Conservation (phyloP, 2,797 vertebrate species). For the Pseudomugil tenellus region DNA sequence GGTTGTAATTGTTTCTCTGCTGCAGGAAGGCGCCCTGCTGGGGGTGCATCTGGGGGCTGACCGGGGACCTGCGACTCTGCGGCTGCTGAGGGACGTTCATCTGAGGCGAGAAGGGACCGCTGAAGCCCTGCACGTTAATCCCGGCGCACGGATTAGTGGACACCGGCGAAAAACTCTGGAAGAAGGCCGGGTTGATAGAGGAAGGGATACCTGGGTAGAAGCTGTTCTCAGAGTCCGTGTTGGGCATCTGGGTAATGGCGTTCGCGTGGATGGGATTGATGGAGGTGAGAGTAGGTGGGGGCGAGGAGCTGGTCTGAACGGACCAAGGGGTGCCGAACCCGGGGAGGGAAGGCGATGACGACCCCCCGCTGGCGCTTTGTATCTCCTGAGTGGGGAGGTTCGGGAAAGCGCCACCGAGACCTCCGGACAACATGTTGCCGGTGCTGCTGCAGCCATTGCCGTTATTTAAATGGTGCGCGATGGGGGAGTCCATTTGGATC, state of each 20-base stretch:
- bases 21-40: slow-evolving; percentile 93
- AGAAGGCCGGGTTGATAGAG: slow-evolving; percentile 95
- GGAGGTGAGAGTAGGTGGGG: slow-evolving; percentile 81
- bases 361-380: slow-evolving; percentile 84
- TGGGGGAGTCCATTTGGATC: slow-evolving; percentile 91
- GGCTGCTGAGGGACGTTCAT: slow-evolving; percentile 88
- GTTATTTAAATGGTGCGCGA: slow-evolving; percentile 88
- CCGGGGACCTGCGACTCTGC: slow-evolving; percentile 90
- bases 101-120: slow-evolving; percentile 90
- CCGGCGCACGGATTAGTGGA: slow-evolving; percentile 90
- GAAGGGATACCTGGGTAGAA: slow-evolving; percentile 93
- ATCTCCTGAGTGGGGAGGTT: slow-evolving; percentile 89
- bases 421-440: slow-evolving; percentile 85
- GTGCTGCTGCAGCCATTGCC: slow-evolving; percentile 81
- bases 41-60: slow-evolving; percentile 91
- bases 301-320: slow-evolving; percentile 91
- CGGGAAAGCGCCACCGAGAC: slow-evolving; percentile 87
- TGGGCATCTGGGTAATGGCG: slow-evolving; percentile 84
- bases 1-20: slow-evolving; percentile 96
- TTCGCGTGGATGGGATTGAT: slow-evolving; percentile 74
- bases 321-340: slow-evolving; percentile 97
- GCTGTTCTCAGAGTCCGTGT: slow-evolving; percentile 88
- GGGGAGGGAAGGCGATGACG: slow-evolving; percentile 87
- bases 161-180: slow-evolving; percentile 92
- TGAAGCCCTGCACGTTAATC: slow-evolving; percentile 86